These are phyloP conservation scores for Drosophila asahinai DNA, from an alignment of 1,140 invertebrate species.

Conservation along the genomic window DNA sequence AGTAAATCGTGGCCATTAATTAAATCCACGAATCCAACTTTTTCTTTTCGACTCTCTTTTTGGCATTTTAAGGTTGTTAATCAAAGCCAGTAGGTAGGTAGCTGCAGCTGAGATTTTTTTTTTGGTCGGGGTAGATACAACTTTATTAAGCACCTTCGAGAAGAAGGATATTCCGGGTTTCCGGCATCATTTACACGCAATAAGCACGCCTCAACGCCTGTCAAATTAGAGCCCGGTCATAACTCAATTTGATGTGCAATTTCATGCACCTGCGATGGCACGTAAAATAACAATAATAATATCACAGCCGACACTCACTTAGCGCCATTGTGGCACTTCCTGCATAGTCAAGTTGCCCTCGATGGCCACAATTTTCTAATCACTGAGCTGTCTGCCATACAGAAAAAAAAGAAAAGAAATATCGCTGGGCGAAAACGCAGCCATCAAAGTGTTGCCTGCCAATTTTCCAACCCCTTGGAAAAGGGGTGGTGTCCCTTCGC, in stretches of 20 bases:
- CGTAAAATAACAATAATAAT: slow-evolving; percentile 52
- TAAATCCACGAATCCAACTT: slow-evolving; percentile 49
- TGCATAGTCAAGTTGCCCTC: slow-evolving; percentile 55
- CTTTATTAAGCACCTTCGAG: slow-evolving; percentile 19
- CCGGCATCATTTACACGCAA: slow-evolving; percentile 62
- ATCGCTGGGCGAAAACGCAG: slow-evolving; percentile 31
- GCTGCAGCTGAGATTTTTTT: slow-evolving; percentile 39
- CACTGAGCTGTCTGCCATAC: slow-evolving; percentile 53
- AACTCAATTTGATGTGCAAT: slow-evolving; percentile 80
- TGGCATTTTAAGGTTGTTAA: slow-evolving; percentile 36
- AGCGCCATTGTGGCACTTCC: slow-evolving; percentile 51
- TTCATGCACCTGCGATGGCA: slow-evolving; percentile 77
- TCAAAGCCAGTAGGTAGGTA: slow-evolving; percentile 17
- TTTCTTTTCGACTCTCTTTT: slow-evolving; percentile 15
- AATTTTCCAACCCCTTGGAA: slow-evolving; percentile 23
- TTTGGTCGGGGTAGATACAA: slow-evolving; percentile 10
- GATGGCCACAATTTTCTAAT: slow-evolving; percentile 66
- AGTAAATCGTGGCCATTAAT: slow-evolving; percentile 77
- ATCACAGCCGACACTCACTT: slow-evolving; percentile 36
- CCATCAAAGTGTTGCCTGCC: slow-evolving; percentile 18
- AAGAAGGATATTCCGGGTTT: not conserved
- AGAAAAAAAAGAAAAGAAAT: slow-evolving; percentile 29
- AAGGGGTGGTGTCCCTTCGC: slow-evolving; percentile 2
- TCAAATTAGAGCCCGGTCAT: slow-evolving; percentile 58
- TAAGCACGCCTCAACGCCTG: slow-evolving; percentile 47